Evolutionary conservation across 2,888 invertebrate genomes (phyloP), one percentile per base, ranked within the genome.

Genomic region (Drosophila vallismaia): DNA sequence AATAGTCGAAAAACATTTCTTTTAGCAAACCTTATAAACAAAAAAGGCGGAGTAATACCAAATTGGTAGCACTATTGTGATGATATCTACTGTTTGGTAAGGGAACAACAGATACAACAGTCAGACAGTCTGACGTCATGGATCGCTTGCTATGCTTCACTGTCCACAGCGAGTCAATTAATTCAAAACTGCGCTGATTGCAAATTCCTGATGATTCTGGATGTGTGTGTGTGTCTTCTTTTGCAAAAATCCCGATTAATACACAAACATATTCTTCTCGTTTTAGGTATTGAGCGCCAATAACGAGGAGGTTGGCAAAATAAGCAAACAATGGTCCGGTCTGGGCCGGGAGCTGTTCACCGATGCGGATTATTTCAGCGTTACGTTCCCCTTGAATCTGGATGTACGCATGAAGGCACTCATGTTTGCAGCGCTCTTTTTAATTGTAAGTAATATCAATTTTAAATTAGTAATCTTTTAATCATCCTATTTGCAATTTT

Each of bases 271-370:
- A 42, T 42, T 31, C 5, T 14, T 48, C 19, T 29, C 44, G 90
- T 91, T 28, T 12, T 90, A 96, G 92, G 95, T 96, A 77, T 93
- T 94, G 88, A 94, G 96, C 1, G 92, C 93, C 56, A 96, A 97
- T 90, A 95, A 95, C 2, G 93, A 93, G 48, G 93, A 95, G 91
- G 95, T 97, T 54, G 97, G 97, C 0, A 94, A 94, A 90, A 97
- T 98, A 82, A 95, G 95, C 1, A 97, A 97, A 90, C 95, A 96
- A 89, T 97, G 97, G 97, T 94, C 95, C 0, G 97, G 97, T 0
- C 86, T 96, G 46, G 92, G 94, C 3, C 93, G 95, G 64, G 97
- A 97, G 92, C 91, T 93, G 62, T 96, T 96, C 90, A 96, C 97
- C 0, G 96, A 96, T 91, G 93, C 96, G 0, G 97, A 97, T 90